A percentile compares a stretch with the other conserved stretches of the same genome.
phyloP scores from a whole-genome alignment of 2,888 invertebrate species.

The Norana najaformis region DNA sequence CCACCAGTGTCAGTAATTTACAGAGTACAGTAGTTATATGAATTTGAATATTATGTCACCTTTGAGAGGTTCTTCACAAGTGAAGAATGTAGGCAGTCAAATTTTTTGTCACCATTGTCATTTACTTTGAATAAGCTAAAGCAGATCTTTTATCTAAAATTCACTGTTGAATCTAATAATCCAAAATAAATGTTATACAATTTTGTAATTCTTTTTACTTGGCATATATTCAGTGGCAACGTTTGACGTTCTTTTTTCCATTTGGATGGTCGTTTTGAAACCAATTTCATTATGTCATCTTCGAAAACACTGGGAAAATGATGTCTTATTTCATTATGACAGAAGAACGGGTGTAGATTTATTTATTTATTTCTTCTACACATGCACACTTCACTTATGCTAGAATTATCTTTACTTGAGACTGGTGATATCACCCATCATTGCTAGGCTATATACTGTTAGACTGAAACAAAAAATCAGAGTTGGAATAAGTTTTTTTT shows the following conservation, averaged over 20 bases:
- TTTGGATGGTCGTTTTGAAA: background rate
- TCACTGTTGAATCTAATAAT: background rate
- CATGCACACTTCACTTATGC: background rate
- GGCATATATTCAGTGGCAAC: background rate
- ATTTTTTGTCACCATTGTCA: background rate
- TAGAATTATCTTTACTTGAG: background rate
- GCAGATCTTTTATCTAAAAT: background rate
- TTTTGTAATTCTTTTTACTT: background rate
- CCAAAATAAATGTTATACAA: background rate
- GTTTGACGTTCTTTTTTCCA: background rate
- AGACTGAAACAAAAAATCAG: background rate
- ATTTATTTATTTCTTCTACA: background rate
- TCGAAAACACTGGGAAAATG: background rate
- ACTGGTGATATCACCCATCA: constrained; percentile 13
- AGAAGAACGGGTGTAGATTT: background rate
- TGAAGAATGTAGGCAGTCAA: background rate
- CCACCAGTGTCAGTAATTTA: background rate
- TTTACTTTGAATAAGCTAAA: background rate
- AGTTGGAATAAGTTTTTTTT: background rate
- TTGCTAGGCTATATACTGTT: background rate
- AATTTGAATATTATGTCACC: background rate
- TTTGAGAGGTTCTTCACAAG: background rate
- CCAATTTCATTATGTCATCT: background rate
- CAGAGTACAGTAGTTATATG: background rate
- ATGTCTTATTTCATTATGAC: background rate